phyloP scores from a whole-genome alignment of 2,888 invertebrate species.

The Aleiodes testaceus region DNA sequence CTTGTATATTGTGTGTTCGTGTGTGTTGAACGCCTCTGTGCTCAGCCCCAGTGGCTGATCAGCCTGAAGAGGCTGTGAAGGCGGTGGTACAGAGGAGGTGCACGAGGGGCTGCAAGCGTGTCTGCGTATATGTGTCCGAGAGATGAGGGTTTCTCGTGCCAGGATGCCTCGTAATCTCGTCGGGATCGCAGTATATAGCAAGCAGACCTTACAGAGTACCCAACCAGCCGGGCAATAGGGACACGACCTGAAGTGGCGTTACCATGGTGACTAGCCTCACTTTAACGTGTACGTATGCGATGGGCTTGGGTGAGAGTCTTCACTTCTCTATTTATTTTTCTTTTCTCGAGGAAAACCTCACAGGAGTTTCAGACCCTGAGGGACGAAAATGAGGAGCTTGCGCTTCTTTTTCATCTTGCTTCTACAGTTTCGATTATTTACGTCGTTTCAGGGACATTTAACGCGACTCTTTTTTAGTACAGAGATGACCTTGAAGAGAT shows the following conservation, averaged over 20 bases:
- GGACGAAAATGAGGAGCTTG: background rate
- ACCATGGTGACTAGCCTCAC: constrained; percentile 47
- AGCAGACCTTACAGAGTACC: constrained; percentile 43
- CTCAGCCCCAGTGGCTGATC: too few species aligned
- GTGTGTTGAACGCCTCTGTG: background rate
- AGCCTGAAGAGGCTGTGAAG: too few species aligned
- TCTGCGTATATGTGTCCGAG: constrained; percentile 25
- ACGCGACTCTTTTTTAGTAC: too few species aligned
- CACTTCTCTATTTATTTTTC: too few species aligned
- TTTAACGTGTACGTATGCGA: constrained; percentile 16
- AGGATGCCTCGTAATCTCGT: constrained; percentile 52
- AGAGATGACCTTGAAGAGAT: too few species aligned
- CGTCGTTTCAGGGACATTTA: background rate
- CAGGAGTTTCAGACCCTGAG: background rate
- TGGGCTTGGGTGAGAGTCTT: background rate
- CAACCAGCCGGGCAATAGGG: constrained; percentile 18
- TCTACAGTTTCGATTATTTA: constrained; percentile 11
- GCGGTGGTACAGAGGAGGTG: background rate
- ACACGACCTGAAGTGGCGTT: constrained; percentile 45
- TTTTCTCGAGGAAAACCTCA: background rate
- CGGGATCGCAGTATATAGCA: constrained; percentile 49
- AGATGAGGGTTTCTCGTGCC: constrained; percentile 46
- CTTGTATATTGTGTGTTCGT: background rate
- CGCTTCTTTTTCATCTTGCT: background rate
- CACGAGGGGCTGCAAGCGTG: background rate